These are phyloP conservation scores for Porites lobata DNA, from an alignment of 92 coral and sea anemone genomes.

Conservation along the genomic window DNA sequence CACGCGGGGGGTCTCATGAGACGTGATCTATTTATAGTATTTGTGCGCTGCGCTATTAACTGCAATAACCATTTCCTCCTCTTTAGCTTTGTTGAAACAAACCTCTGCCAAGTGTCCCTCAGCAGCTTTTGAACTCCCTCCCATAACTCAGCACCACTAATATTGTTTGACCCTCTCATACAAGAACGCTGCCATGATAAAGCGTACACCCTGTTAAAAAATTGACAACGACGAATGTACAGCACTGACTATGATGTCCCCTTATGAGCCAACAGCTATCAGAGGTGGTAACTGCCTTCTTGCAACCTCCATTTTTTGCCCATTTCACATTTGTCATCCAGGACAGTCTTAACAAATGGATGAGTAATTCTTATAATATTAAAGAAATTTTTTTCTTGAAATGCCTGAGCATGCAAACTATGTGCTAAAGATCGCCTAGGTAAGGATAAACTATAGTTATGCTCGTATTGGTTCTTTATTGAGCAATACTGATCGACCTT, in stretches of 20 bases:
- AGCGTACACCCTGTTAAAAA: conserved; percentile 46
- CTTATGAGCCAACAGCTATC: conserved; percentile 71
- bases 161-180: conserved; percentile 60
- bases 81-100: conserved; percentile 40
- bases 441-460: no score
- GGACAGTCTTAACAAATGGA: conserved; percentile 44
- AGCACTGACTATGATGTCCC: conserved; percentile 66
- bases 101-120: conserved; percentile 64
- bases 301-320: conserved; percentile 64
- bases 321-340: conserved; percentile 53
- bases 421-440: no score
- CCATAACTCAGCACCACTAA: conserved; percentile 60
- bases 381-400: neutral
- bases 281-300: conserved; percentile 60
- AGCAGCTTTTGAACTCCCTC: conserved; percentile 70
- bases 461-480: no score
- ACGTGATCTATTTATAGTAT: no score
- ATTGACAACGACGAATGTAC: conserved; percentile 57
- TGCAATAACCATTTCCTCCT: conserved; percentile 42
- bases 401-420: no score
- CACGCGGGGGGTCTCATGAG: no score
- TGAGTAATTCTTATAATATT: conserved; percentile 27
- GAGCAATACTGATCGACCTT: no score
- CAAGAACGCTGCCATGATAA: conserved; percentile 69
- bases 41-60: conserved; percentile 18